Conservation (phyloP, 1,140 invertebrate genomes). For the Sitobion miscanthi region DNA sequence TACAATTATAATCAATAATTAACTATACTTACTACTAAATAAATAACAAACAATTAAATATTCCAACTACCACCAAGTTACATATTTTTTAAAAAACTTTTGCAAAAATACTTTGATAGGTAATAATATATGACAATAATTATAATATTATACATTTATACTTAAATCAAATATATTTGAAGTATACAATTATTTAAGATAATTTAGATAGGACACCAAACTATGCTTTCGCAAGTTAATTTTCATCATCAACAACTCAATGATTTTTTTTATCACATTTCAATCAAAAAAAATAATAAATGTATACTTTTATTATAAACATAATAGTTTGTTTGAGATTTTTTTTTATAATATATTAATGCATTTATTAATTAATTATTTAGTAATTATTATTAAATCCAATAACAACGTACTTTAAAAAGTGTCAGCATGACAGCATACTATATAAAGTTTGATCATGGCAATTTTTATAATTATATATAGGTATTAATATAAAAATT, state of each 20-base stretch:
- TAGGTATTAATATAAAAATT: neutral
- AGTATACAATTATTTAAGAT: neutral
- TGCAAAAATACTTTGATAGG: neutral
- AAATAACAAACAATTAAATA: neutral
- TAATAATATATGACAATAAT: too few species aligned
- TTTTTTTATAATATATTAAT: neutral
- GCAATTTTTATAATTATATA: neutral
- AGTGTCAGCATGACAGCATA: neutral
- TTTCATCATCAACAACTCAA: neutral
- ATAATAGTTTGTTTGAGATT: neutral
- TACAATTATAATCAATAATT: neutral
- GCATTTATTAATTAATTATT: neutral
- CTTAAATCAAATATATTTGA: neutral
- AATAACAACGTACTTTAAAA: neutral
- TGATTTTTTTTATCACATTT: neutral
- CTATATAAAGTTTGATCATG: neutral
- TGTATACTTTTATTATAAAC: neutral
- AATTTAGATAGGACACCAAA: neutral
- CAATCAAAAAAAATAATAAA: neutral
- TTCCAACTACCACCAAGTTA: neutral
- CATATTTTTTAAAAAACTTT: neutral
- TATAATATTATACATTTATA: neutral
- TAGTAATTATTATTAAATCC: neutral
- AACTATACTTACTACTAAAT: neutral
- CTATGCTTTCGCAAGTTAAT: neutral